Percentiles rank a stretch among this genome's conserved stretches.
These are phyloP conservation scores for Platyscapa corneri DNA, from an alignment of 1,140 invertebrate species.

Conservation along the genomic window DNA sequence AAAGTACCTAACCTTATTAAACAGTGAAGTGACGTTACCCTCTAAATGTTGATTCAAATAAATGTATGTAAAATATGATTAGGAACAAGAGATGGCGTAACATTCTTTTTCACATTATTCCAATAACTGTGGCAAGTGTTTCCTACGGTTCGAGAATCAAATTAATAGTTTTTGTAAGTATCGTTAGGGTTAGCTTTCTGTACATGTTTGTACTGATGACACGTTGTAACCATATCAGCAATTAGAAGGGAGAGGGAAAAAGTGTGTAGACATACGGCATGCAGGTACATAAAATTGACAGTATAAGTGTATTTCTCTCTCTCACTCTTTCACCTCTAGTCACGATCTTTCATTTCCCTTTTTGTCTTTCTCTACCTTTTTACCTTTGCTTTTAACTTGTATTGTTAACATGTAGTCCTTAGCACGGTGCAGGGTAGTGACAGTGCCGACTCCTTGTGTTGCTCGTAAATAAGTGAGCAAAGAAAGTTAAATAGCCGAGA, in stretches of 20 bases:
- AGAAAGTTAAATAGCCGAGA: no score
- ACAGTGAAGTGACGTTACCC: neutral
- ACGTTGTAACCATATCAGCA: neutral
- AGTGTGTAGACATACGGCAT: slow-evolving; percentile 12
- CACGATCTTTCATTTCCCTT: no score
- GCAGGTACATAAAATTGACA: slow-evolving; percentile 1
- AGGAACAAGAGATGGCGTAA: neutral
- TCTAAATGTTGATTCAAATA: neutral
- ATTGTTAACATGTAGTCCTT: neutral
- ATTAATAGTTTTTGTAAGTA: neutral
- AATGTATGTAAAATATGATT: neutral
- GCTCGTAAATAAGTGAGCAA: no score
- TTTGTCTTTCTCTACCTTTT: neutral
- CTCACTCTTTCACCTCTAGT: neutral
- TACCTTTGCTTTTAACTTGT: neutral
- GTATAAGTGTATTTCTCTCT: neutral
- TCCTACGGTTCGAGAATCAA: neutral
- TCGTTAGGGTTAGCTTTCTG: neutral
- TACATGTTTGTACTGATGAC: neutral
- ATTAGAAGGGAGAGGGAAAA: neutral
- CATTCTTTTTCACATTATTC: neutral
- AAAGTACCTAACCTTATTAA: neutral
- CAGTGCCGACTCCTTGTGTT: neutral
- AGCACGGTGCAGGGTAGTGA: neutral
- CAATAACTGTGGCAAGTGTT: neutral